Conservation (phyloP, 2,113 vertebrate species). For the Neodon shergylaensis region DNA sequence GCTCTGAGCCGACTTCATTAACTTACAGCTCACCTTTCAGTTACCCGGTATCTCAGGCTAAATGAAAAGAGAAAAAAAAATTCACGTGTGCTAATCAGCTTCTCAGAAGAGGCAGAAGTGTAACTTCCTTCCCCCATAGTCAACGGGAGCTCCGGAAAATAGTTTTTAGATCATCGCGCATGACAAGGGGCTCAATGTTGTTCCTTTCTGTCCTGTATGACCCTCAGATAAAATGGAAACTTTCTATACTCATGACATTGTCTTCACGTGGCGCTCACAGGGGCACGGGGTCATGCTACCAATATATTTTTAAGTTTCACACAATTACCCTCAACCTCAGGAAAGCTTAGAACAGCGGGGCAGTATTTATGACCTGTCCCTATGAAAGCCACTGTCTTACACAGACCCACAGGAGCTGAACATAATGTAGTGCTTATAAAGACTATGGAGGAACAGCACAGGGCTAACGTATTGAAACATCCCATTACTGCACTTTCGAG, state of each 20-base stretch:
- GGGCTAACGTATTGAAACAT: constrained; percentile 82
- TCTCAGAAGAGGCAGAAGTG: background rate
- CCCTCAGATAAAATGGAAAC: constrained; percentile 72
- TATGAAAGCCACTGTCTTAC: constrained; percentile 81
- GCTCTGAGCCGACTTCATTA: background rate
- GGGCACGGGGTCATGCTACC: constrained; percentile 79
- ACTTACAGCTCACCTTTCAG: background rate
- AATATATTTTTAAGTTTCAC: constrained; percentile 85
- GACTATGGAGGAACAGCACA: constrained; percentile 66
- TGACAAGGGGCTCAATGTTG: constrained; percentile 23
- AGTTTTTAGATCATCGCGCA: constrained; percentile 36
- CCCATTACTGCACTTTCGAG: constrained; percentile 73
- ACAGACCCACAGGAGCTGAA: constrained; percentile 76
- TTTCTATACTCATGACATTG: constrained; percentile 73
- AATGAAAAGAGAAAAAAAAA: background rate
- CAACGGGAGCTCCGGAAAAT: constrained; percentile 13
- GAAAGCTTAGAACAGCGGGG: constrained; percentile 81
- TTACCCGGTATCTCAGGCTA: background rate
- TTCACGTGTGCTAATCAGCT: background rate
- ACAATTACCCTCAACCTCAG: constrained; percentile 84
- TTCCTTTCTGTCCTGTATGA: constrained; percentile 62
- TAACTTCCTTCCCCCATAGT: background rate
- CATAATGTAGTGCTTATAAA: constrained; percentile 80
- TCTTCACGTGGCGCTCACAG: constrained; percentile 71
- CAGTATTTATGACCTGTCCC: constrained; percentile 83